Conservation (phyloP, 2,113 vertebrate species). For the Menura novaehollandiae region DNA sequence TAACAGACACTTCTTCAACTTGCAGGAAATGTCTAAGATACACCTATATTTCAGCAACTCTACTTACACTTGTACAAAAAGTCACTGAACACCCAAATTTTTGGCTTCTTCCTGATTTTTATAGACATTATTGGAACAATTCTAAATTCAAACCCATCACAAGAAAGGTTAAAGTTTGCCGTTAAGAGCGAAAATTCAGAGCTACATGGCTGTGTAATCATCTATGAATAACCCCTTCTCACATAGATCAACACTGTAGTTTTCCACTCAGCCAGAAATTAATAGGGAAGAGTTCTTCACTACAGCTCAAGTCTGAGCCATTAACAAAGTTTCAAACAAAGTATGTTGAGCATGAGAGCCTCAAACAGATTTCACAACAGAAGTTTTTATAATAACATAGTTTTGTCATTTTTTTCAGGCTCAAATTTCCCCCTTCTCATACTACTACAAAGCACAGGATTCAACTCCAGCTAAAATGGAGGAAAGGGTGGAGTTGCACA, state of each 20-base stretch:
- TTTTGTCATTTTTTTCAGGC: slow-evolving; percentile 71
- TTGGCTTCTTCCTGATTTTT: background rate
- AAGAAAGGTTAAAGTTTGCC: background rate
- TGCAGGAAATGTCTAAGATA: background rate
- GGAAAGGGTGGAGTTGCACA: background rate
- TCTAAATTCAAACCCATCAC: background rate
- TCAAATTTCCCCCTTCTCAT: slow-evolving; percentile 81
- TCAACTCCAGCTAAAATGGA: background rate
- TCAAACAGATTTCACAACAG: background rate
- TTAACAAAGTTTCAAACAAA: background rate
- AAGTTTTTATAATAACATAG: background rate
- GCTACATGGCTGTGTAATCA: background rate
- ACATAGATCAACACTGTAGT: background rate
- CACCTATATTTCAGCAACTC: background rate
- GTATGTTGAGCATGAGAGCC: background rate
- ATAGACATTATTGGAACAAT: background rate
- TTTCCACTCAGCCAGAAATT: background rate
- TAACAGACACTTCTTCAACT: background rate
- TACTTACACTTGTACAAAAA: background rate
- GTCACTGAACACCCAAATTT: background rate
- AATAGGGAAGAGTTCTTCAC: background rate
- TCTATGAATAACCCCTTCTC: background rate
- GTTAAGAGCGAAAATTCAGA: background rate
- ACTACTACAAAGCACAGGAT: slow-evolving; percentile 72
- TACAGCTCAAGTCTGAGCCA: background rate